Evolutionary conservation across 2,797 vertebrate genomes (phyloP).

Genomic region (Peromyscus melanophrys): DNA sequence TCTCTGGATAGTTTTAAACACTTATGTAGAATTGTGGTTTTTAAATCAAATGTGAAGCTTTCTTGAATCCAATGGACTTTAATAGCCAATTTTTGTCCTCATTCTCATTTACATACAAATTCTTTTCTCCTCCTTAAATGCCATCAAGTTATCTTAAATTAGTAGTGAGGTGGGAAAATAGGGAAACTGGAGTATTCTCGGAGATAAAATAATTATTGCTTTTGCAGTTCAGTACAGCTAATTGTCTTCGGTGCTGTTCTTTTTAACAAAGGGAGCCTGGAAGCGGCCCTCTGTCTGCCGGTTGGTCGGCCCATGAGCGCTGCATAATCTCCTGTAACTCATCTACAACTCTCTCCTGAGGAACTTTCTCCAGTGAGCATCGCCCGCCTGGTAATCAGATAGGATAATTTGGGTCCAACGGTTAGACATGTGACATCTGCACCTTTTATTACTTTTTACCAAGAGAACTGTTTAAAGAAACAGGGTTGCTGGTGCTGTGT

Average conservation of each 20-base stretch:
- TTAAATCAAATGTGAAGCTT: conserved; percentile 75
- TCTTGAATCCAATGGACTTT: conserved; percentile 68
- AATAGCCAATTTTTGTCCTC: conserved; percentile 62
- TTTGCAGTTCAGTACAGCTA: background rate
- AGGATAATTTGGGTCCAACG: background rate
- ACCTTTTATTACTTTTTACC: background rate
- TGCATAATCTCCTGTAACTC: rapidly evolving
- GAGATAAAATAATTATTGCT: conserved; percentile 70
- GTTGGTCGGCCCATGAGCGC: rapidly evolving
- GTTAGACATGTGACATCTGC: background rate
- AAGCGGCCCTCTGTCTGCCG: too few species aligned
- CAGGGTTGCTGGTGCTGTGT: background rate
- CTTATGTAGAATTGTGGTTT: background rate
- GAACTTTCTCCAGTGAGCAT: background rate
- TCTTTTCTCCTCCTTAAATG: conserved; percentile 68
- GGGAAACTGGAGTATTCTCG: conserved; percentile 22
- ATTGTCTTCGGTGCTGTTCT: conserved; percentile 40
- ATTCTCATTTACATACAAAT: conserved; percentile 71
- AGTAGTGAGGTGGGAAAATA: conserved; percentile 62
- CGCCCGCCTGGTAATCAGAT: background rate
- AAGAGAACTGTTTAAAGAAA: background rate
- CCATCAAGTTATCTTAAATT: conserved; percentile 73
- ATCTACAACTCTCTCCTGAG: background rate
- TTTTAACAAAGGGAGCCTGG: background rate
- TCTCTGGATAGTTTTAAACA: conserved; percentile 66